These are phyloP conservation scores for Ibidorhyncha struthersii DNA, from an alignment of 2,113 vertebrate genomes.

Conservation along the genomic window DNA sequence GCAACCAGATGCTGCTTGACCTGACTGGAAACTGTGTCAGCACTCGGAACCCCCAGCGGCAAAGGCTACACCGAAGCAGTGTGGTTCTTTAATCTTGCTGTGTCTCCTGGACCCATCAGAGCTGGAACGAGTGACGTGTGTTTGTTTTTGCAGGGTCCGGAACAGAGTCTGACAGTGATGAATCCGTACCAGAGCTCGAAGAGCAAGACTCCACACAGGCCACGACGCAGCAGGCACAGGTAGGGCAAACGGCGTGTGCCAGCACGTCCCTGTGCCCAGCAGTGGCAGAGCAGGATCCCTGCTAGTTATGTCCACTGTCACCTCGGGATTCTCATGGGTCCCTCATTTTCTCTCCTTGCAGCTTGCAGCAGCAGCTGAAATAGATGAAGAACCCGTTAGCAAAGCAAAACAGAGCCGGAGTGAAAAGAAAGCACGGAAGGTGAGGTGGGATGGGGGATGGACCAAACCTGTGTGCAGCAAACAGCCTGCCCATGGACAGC, in stretches of 20 bases:
- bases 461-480: background rate
- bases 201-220: slow-evolving; percentile 96
- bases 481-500: rapidly evolving
- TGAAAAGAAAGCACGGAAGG: slow-evolving; percentile 99
- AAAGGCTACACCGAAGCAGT: rapidly evolving
- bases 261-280: rapidly evolving
- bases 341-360: slow-evolving; percentile 12
- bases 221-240: slow-evolving; percentile 96
- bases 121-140: background rate
- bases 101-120: rapidly evolving
- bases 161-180: slow-evolving; percentile 98
- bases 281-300: rapidly evolving
- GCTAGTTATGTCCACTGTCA: rapidly evolving
- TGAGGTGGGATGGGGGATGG: slow-evolving; percentile 36
- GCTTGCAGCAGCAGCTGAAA: slow-evolving; percentile 97
- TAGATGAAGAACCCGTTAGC: slow-evolving; percentile 98
- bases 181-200: slow-evolving; percentile 97
- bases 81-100: background rate
- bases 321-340: background rate
- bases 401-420: slow-evolving; percentile 99
- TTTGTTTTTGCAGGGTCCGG: slow-evolving; percentile 86
- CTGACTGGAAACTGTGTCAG: background rate
- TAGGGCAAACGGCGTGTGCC: background rate
- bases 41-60: background rate
- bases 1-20: background rate